Evolutionary conservation across 2,888 invertebrate species (phyloP), one percentile per base, ranked within the genome.

Genomic region (Phortica magna): DNA sequence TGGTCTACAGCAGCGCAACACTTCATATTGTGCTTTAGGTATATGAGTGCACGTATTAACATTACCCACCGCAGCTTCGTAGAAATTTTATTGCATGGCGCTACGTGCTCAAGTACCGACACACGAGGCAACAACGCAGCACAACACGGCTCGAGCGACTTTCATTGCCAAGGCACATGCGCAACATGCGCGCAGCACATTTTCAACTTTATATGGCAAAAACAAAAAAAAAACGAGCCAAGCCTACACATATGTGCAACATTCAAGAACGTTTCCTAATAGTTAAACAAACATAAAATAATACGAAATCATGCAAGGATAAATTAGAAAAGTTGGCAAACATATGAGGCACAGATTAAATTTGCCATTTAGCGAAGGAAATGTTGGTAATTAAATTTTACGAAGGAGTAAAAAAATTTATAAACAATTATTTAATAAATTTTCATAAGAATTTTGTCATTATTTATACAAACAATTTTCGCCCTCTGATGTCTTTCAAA

Each of bases 181-280:
- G 68, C 43, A 68, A 68, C 68, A 68, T 68, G 43, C 68, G 14
- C 19, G 7, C 17, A 42, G 43, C 68, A 68, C 14, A 68, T 68
- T 68, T 68, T 5, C 65, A 39, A 22, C n/a, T 67, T 67, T 41
- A 7, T 67, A 42, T 43, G 41, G 12, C 7, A 42, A 67, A 67
- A 19, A n/a, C n/a, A n/a, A 42, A 42, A 6, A 19, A 42, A 67
- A 17, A 4, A n/a, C 22, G 17, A 17, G 19, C 31, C 22, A 61
- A 12, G 4, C 41, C 1, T 10, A 22, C 19, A 68, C 68, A 68
- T 68, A 68, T 68, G 68, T 43, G 68, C 10, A 41, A 17, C 68
- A 68, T 17, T 12, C 67, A 67, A 65, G 10, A 61, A 17, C 61
- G 42, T 6, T 42, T 67, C 10, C 22, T 19, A 67, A 41, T 31